phyloP scores from a whole-genome alignment of 2,797 vertebrate genomes.

The Mionectes olivaceus region DNA sequence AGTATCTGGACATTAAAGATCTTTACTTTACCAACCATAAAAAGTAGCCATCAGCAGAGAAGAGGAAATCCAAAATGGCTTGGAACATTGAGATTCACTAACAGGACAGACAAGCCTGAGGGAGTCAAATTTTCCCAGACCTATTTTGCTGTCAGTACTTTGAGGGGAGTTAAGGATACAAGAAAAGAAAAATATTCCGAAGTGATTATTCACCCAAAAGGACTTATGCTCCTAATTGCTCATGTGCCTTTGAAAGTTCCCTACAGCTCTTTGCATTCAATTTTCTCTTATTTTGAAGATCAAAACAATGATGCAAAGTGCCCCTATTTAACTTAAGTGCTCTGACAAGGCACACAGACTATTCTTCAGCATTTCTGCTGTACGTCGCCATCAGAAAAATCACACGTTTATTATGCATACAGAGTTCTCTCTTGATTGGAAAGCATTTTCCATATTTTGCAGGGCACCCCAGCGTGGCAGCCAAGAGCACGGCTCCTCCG shows the following conservation, averaged over 20 bases:
- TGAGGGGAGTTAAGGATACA: slow-evolving; percentile 18
- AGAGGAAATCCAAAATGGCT: not conserved
- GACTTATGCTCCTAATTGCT: slow-evolving; percentile 57
- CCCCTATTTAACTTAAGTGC: slow-evolving; percentile 66
- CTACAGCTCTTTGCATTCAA: slow-evolving; percentile 61
- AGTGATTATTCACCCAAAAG: slow-evolving; percentile 58
- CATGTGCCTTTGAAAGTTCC: slow-evolving; percentile 62
- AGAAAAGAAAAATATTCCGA: slow-evolving; percentile 38
- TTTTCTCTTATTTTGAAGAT: slow-evolving; percentile 68
- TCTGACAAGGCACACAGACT: slow-evolving; percentile 51
- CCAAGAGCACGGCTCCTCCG: not conserved
- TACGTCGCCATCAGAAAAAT: not conserved
- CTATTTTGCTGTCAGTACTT: not conserved
- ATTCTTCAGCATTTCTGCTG: slow-evolving; percentile 28
- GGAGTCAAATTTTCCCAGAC: not conserved
- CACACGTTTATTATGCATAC: not conserved
- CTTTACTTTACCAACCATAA: not conserved
- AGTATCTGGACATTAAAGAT: not conserved
- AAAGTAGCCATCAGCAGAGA: not conserved
- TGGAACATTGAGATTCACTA: not conserved
- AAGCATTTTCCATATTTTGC: not conserved
- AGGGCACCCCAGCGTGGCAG: not conserved
- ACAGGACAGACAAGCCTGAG: not conserved
- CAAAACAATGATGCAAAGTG: slow-evolving; percentile 64
- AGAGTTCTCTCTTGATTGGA: not conserved